phyloP scores from a whole-genome alignment of 1,140 invertebrate species.

The Caerostris darwini region DNA sequence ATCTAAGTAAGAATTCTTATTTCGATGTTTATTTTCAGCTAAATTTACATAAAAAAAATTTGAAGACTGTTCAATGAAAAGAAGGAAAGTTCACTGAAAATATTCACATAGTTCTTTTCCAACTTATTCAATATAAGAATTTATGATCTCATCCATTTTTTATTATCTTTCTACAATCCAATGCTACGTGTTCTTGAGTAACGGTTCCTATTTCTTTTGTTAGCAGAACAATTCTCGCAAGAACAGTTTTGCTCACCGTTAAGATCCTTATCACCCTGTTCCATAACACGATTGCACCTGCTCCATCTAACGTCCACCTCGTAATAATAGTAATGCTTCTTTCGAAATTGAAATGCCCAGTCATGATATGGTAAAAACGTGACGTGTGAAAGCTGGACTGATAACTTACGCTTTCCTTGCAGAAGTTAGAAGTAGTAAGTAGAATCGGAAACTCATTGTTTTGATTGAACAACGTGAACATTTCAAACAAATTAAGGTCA shows the following conservation, averaged over 20 bases:
- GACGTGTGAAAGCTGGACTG: slow-evolving; percentile 16
- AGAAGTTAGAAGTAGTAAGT: slow-evolving; percentile 13
- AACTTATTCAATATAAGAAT: too few species aligned
- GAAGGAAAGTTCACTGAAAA: too few species aligned
- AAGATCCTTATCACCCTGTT: slow-evolving; percentile 8
- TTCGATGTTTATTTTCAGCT: too few species aligned
- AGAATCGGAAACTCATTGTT: neutral
- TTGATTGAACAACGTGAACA: neutral
- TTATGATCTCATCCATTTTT: too few species aligned
- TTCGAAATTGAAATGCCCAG: neutral
- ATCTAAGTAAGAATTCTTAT: too few species aligned
- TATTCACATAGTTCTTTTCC: too few species aligned
- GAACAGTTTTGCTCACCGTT: slow-evolving; percentile 3
- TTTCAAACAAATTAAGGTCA: slow-evolving; percentile 36
- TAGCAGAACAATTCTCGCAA: neutral
- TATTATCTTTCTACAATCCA: too few species aligned
- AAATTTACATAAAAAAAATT: too few species aligned
- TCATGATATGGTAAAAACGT: slow-evolving; percentile 40
- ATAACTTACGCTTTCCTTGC: neutral
- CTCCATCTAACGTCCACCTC: neutral
- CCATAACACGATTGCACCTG: neutral
- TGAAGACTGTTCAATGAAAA: too few species aligned
- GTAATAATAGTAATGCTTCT: neutral
- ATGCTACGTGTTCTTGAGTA: neutral
- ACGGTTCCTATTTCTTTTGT: neutral